A percentile compares a stretch with the other conserved stretches of the same genome.
These are phyloP conservation scores for Ellobius talpinus DNA, from an alignment of 2,113 vertebrate species.

Conservation along the genomic window DNA sequence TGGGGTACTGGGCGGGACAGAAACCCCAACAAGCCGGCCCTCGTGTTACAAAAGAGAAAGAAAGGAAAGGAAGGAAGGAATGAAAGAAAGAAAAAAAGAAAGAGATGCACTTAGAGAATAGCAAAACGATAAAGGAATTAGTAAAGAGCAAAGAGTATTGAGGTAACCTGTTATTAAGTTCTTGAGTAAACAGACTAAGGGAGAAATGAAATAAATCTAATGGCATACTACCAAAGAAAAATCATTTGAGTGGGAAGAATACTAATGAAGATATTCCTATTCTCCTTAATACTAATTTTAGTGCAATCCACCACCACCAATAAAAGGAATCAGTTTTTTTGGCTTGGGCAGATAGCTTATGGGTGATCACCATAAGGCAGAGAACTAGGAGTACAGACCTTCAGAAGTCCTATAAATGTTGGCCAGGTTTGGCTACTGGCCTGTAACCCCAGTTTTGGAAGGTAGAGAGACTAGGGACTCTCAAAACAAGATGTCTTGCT, in stretches of 20 bases:
- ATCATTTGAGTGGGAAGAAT: not conserved
- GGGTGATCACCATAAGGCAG: not conserved
- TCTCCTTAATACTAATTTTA: not conserved
- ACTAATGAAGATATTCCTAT: not conserved
- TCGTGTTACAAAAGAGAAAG: no score
- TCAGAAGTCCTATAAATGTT: not conserved
- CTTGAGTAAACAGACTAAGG: not conserved
- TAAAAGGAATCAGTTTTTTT: not conserved
- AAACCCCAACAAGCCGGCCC: no score
- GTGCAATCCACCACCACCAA: not conserved
- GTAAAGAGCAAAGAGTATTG: not conserved
- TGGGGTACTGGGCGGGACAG: no score
- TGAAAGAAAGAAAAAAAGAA: no score
- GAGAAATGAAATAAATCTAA: not conserved
- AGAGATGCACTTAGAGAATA: not conserved
- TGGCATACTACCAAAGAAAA: not conserved
- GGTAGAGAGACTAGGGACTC: no score
- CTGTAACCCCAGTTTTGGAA: not conserved
- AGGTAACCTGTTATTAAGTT: not conserved
- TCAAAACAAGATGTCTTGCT: not conserved
- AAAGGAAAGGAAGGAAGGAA: no score
- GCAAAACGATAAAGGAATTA: not conserved
- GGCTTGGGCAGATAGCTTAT: not conserved
- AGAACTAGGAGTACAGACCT: no score
- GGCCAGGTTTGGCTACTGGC: not conserved